Evolutionary conservation across 2,888 invertebrate species (phyloP).

Genomic region (Sisyra terminalis): DNA sequence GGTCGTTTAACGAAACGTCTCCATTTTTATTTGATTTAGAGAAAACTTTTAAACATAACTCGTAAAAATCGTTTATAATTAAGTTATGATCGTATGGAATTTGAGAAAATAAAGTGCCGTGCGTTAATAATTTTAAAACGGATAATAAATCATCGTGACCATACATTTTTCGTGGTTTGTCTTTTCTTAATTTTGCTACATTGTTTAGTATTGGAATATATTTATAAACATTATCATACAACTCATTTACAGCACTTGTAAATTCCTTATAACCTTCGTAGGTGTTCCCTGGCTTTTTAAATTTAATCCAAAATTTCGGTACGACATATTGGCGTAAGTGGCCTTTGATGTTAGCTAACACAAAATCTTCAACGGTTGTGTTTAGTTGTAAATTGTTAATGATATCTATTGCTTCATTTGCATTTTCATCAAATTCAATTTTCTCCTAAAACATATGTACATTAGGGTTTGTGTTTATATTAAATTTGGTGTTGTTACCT

Average conservation of each 20-base stretch:
- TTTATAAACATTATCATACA: slow-evolving; percentile 37
- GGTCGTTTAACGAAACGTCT: slow-evolving; percentile 36
- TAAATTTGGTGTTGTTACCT: neutral
- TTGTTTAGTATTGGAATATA: slow-evolving; percentile 36
- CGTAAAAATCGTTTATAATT: slow-evolving; percentile 59
- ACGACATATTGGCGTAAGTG: slow-evolving; percentile 40
- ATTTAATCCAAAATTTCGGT: slow-evolving; percentile 50
- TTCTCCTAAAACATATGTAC: slow-evolving; percentile 11
- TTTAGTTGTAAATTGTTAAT: slow-evolving; percentile 21
- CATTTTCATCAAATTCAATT: slow-evolving; percentile 22
- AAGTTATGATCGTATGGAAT: slow-evolving; percentile 50
- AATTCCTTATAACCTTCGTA: slow-evolving; percentile 45
- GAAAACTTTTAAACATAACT: slow-evolving; percentile 59
- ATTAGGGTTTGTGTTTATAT: neutral
- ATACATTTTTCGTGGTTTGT: slow-evolving; percentile 31
- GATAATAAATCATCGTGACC: slow-evolving; percentile 34
- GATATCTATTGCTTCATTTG: slow-evolving; percentile 19
- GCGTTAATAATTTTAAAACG: slow-evolving; percentile 45
- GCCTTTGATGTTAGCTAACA: slow-evolving; percentile 36
- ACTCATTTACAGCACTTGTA: slow-evolving; percentile 44
- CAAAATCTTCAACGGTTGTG: slow-evolving; percentile 23
- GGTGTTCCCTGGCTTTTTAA: slow-evolving; percentile 33
- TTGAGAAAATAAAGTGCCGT: slow-evolving; percentile 51
- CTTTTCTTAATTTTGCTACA: slow-evolving; percentile 34
- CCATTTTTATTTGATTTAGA: slow-evolving; percentile 20